A percentile compares a stretch with the other conserved stretches of the same genome.
Evolutionary conservation across 2,113 vertebrate genomes (phyloP).

Genomic region (Todiramphus saurophagus): DNA sequence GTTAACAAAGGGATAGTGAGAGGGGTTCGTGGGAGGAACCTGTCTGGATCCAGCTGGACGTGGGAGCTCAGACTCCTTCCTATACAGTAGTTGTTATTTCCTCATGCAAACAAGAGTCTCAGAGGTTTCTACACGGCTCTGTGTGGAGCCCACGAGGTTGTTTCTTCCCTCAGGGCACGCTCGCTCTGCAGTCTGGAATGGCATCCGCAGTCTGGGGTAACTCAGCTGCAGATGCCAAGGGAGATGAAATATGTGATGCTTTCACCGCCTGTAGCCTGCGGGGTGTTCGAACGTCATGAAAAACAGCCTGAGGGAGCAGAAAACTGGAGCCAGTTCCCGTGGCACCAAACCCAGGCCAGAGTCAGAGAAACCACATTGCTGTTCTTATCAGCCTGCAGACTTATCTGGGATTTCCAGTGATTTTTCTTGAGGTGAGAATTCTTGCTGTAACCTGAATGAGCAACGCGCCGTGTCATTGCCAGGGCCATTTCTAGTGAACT

Average conservation of each 20-base stretch:
- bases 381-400: background rate
- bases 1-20: background rate
- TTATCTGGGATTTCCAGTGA: background rate
- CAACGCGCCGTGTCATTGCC: fast-evolving
- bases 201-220: background rate
- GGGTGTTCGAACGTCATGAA: background rate
- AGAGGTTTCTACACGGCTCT: background rate
- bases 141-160: background rate
- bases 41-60: background rate
- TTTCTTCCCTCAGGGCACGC: background rate
- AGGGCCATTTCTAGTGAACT: background rate
- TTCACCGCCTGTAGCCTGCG: background rate
- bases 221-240: background rate
- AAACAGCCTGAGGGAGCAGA: background rate
- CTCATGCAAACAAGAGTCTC: background rate
- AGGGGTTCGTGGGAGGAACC: background rate
- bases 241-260: background rate
- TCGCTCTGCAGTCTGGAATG: background rate
- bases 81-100: background rate
- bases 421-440: background rate
- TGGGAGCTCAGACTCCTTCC: background rate
- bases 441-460: background rate
- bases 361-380: background rate
- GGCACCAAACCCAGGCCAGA: background rate
- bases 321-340: background rate